Base-by-base conservation (phyloP, 1,140 invertebrate species). In the Leptinotarsa defecta region DNA sequence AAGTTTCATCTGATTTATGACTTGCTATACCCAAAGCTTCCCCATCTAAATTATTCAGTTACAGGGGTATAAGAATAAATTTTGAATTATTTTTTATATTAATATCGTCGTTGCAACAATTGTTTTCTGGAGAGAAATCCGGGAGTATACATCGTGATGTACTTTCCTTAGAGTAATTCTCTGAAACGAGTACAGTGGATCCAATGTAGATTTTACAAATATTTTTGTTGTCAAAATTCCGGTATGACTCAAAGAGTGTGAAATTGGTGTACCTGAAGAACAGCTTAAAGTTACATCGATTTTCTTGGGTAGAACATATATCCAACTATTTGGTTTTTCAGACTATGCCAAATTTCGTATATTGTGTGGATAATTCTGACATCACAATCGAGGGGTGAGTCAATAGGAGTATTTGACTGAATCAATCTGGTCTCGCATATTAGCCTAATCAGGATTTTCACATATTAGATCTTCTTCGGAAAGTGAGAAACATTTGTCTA, bases 91-190 rank as follows among this genome's bases (percentile, higher is more conserved):
- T 22, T 22, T 22, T 52, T 1, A 52, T 52, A 52, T n/a, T 15
- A 52, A 52, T 52, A n/a, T 52, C 49, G 49, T 65, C 63, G 20
- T 22, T 27, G 20, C 63, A 65, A 65, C 63, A 65, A 15, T 20
- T 27, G 13, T 65, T 20, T 22, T 20, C 19, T 22, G 13, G 63
- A 22, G 13, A 27, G 13, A 65, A 65, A 13, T 65, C 19, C 4
- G 63, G 63, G 24, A 65, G 8, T 22, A 22, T 22, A 20, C 8
- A 65, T 65, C 24, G 63, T 20, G 22, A 65, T 22, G 20, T 22
- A 65, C 63, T 65, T 65, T 65, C 20, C 24, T 65, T 22, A 22
- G 63, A 65, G 19, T 6, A 22, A 22, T 6, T 65, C 6, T 65
- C 63, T 20, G 63, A 65, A 27, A 22, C 24, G 19, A 65, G 13